A percentile compares a stretch with the other conserved stretches of the same genome.
Evolutionary conservation across 2,113 vertebrate species (phyloP).

Genomic region (Tragelaphus imberbis): DNA sequence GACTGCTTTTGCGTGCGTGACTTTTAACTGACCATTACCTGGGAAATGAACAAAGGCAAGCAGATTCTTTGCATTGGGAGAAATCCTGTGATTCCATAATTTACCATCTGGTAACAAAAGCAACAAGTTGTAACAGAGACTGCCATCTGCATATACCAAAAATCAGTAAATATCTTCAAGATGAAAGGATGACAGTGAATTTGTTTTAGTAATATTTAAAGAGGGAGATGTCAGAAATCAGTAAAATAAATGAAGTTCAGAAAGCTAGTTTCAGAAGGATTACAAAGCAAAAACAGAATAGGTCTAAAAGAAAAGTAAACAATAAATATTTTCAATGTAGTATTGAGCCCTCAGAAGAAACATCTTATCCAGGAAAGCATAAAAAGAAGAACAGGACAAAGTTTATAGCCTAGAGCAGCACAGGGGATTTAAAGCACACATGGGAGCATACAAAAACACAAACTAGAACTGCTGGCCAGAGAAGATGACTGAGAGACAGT

Average conservation of each 20-base stretch:
- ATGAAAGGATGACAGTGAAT: not conserved
- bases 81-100: not conserved
- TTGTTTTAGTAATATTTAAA: not conserved
- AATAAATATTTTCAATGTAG: not conserved
- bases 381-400: not conserved
- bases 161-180: conserved; percentile 18
- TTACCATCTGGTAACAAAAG: conserved; percentile 25
- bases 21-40: not conserved
- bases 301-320: not conserved
- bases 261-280: conserved; percentile 2
- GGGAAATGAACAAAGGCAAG: conserved; percentile 41
- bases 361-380: not conserved
- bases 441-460: not conserved
- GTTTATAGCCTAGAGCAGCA: not conserved
- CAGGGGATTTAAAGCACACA: not conserved
- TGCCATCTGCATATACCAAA: not conserved
- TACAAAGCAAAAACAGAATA: conserved; percentile 17
- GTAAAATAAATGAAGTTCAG: not conserved
- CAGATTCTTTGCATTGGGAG: not conserved
- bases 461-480: not conserved
- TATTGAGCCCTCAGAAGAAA: conserved; percentile 6
- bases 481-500: not conserved
- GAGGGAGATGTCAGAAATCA: not conserved
- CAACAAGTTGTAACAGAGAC: not conserved
- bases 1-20: not conserved